phyloP scores from a whole-genome alignment of 2,113 vertebrate genomes.

The Sterna hirundo region DNA sequence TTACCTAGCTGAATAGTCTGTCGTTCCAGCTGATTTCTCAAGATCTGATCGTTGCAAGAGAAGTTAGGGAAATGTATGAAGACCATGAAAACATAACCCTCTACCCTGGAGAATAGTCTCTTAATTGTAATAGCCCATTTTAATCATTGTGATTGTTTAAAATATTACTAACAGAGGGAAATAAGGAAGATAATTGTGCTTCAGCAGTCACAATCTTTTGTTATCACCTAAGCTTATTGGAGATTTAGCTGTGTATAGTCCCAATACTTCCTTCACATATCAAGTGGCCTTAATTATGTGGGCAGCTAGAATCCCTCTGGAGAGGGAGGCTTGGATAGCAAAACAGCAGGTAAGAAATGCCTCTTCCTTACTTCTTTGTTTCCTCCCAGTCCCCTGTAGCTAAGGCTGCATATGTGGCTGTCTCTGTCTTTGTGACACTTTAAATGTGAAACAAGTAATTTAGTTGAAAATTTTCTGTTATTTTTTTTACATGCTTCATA shows the following conservation, averaged over 20 bases:
- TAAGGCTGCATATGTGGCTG: constrained; percentile 66
- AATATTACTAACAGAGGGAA: constrained; percentile 61
- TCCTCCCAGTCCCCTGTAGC: constrained; percentile 70
- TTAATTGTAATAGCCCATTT: constrained; percentile 77
- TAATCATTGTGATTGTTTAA: constrained; percentile 80
- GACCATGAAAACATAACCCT: constrained; percentile 33
- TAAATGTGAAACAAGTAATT: constrained; percentile 81
- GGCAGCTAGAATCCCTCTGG: constrained; percentile 60
- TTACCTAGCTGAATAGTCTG: constrained; percentile 12
- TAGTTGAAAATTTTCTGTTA: constrained; percentile 76
- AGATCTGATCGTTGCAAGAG: neutral
- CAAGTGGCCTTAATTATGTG: constrained; percentile 77
- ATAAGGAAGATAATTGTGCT: constrained; percentile 70
- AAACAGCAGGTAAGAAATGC: constrained; percentile 68
- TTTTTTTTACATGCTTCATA: constrained; percentile 78
- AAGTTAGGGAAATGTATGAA: constrained; percentile 65
- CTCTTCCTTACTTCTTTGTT: constrained; percentile 68
- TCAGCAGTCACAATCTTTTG: constrained; percentile 70
- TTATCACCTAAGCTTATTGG: constrained; percentile 56
- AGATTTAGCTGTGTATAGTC: constrained; percentile 35
- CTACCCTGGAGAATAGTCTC: constrained; percentile 65
- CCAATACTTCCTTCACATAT: constrained; percentile 58
- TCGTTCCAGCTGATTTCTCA: constrained; percentile 54
- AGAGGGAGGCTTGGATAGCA: constrained; percentile 52
- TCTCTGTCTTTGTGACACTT: constrained; percentile 75